Percentiles rank a stretch among this genome's conserved stretches.
phyloP scores from a whole-genome alignment of 2,113 vertebrate genomes.

The Phocoena sinus region DNA sequence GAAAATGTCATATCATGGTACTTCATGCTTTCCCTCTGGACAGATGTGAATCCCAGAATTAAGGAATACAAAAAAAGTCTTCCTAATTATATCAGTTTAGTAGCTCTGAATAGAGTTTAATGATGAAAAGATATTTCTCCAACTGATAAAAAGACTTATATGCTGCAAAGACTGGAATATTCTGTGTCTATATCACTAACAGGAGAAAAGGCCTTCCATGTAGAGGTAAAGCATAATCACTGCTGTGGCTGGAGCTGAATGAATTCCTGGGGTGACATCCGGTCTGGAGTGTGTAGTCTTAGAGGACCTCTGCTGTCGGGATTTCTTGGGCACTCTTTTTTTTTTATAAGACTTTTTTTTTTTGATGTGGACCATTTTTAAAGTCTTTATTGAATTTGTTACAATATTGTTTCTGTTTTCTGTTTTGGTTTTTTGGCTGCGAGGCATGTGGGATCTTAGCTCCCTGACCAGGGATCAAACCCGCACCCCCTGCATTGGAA shows the following conservation, averaged over 20 bases:
- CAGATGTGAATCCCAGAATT: neutral
- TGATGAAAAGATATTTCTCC: neutral
- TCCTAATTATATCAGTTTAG: neutral
- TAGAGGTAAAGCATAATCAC: neutral
- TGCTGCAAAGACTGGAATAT: neutral
- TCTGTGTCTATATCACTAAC: neutral
- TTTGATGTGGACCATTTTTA: no score
- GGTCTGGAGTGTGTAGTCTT: neutral
- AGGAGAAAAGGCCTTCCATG: neutral
- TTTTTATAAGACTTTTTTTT: no score
- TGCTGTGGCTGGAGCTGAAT: no score
- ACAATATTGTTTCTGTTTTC: no score
- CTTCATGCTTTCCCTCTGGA: neutral
- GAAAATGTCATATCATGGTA: neutral
- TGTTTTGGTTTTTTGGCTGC: no score
- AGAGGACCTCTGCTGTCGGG: neutral
- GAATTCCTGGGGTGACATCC: neutral
- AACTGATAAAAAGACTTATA: neutral
- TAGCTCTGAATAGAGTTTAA: neutral
- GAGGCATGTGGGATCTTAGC: no score
- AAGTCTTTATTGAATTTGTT: no score
- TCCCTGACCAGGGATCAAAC: no score
- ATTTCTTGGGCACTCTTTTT: neutral
- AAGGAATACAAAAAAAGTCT: neutral
- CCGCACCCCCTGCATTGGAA: no score